A percentile compares a stretch with the other conserved stretches of the same genome.
phyloP scores from a whole-genome alignment of 2,888 invertebrate species.

The Piscicola geometra region DNA sequence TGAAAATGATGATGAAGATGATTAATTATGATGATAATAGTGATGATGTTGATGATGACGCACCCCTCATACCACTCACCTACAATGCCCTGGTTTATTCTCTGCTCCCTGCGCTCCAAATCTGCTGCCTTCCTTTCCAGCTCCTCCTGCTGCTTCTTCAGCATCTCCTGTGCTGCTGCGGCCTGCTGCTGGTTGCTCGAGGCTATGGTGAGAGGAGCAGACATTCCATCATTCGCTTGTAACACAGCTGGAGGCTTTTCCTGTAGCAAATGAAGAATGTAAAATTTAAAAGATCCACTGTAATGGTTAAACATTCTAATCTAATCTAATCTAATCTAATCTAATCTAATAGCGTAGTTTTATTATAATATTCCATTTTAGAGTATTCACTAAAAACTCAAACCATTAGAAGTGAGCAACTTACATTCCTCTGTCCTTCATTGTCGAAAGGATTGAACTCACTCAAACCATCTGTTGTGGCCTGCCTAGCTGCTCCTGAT shows the following conservation, averaged over 20 bases:
- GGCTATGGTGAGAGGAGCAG: background rate
- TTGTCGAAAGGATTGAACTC: constrained; percentile 35
- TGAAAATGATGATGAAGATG: too few relatives aligned
- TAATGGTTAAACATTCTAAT: too few relatives aligned
- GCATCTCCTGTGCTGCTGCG: constrained; percentile 16
- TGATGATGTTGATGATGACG: background rate
- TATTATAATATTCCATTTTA: too few relatives aligned
- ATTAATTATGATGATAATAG: background rate
- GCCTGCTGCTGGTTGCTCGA: constrained; percentile 15
- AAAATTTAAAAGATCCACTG: too few relatives aligned
- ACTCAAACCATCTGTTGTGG: constrained; percentile 21
- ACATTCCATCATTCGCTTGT: constrained; percentile 11
- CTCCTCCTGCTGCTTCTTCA: constrained; percentile 62
- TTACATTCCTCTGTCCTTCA: constrained; percentile 11
- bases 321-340: too few relatives aligned
- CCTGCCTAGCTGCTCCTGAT: background rate
- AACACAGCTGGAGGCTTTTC: constrained; percentile 30
- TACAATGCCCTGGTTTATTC: constrained; percentile 51
- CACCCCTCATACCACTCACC: background rate
- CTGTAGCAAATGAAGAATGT: too few relatives aligned
- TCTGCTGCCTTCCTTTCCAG: constrained; percentile 86
- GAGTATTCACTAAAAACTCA: background rate
- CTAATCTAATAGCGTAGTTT: too few relatives aligned
- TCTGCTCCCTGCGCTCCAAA: constrained; percentile 79
- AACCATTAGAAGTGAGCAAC: background rate